phyloP scores from a whole-genome alignment of 2,113 vertebrate genomes.

The Malurus cyaneus region DNA sequence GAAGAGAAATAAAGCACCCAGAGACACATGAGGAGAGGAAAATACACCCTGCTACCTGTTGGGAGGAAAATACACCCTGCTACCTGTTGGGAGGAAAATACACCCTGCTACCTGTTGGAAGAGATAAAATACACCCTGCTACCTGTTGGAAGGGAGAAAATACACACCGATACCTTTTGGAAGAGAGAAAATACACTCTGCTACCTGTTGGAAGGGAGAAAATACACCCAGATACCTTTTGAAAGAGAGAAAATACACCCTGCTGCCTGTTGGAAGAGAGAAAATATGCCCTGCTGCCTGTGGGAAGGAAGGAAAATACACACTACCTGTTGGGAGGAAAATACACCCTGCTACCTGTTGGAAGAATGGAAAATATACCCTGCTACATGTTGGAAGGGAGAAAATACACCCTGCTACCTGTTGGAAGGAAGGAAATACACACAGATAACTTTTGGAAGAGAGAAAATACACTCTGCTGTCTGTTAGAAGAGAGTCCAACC shows the following conservation, averaged over 20 bases:
- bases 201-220: neutral
- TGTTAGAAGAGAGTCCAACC: too few species aligned
- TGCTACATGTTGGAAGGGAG: neutral
- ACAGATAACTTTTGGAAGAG: too few species aligned
- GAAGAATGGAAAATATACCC: neutral
- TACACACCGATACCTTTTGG: neutral
- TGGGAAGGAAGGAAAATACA: too few species aligned
- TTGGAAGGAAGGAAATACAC: too few species aligned
- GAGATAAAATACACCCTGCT: neutral
- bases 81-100: neutral
- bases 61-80: neutral
- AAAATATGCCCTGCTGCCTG: neutral
- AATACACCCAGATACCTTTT: too few species aligned
- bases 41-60: neutral
- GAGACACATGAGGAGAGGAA: conserved; percentile 30
- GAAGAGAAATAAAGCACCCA: conserved; percentile 29
- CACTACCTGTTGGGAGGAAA: too few species aligned
- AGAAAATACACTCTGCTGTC: too few species aligned
- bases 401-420: neutral
- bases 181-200: neutral
- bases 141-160: neutral
- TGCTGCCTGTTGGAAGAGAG: too few species aligned
- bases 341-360: too few species aligned
- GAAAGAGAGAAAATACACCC: too few species aligned
- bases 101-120: neutral